Evolutionary conservation across 2,888 invertebrate species (phyloP), one percentile per base, ranked within the genome.

Genomic region (Hetaerina titia): DNA sequence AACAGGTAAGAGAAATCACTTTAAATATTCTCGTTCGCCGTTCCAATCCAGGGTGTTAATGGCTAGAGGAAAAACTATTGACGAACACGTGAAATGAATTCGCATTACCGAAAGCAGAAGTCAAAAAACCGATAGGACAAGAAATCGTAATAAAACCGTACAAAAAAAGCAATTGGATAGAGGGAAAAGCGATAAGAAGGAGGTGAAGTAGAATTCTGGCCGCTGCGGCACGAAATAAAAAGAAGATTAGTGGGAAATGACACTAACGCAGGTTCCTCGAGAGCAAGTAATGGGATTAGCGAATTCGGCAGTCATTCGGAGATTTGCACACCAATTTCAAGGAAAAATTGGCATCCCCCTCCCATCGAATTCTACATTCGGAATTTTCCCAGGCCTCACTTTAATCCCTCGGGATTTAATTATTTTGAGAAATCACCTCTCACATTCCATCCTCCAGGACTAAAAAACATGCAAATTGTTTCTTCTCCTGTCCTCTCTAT

Each of bases 201-300:
- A 19, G 64, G 64, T 19, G 7, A 19, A 64, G 17, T 22, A n/a
- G 22, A n/a, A 69, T n/a, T 9, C 22, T n/a, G 7, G 19, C n/a
- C 69, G 8, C 6, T 69, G 19, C n/a, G 19, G 22, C 69, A n/a
- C 9, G 45, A 45, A 45, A 45, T n/a, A n/a, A n/a, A 69, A 22
- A 69, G 69, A 69, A n/a, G 69, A 69, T 69, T 22, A 22, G 69
- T 22, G 2, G 2, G n/a, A 9, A 22, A 69, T n/a, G 69, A n/a
- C n/a, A 9, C 69, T 8, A 69, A 22, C n/a, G n/a, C 69, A 22
- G 69, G 8, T 69, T n/a, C 69, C 17, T 5, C 2, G 17, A 17
- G 69, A 69, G 69, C 69, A 69, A 22, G n/a, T 69, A 69, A 69
- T 69, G 69, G n/a, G 69, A 69, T 69, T 69, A 69, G 45, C n/a